These are phyloP conservation scores for Podarcis cretensis DNA, from an alignment of 2,113 vertebrate genomes.

Conservation along the genomic window DNA sequence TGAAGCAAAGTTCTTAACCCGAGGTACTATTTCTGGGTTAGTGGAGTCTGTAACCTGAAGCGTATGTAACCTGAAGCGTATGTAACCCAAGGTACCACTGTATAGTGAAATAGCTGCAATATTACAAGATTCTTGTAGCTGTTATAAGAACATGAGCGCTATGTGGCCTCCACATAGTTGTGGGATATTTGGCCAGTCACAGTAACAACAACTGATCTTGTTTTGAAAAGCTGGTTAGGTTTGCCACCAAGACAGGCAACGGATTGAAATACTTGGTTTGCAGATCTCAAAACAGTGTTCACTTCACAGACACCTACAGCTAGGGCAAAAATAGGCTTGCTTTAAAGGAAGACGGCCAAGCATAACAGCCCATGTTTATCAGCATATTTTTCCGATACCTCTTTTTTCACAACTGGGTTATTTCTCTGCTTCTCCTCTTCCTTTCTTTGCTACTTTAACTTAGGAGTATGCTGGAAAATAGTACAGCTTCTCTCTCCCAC, in stretches of 20 bases:
- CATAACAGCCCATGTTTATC: neutral
- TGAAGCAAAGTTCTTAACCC: too few relatives aligned
- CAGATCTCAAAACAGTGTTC: neutral
- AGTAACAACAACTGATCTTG: too few relatives aligned
- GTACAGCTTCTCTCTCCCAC: too few relatives aligned
- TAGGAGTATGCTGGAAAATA: too few relatives aligned
- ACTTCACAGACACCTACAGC: neutral
- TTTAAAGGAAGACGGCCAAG: neutral
- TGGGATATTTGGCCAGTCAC: neutral
- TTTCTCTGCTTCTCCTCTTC: neutral
- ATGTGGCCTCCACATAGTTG: neutral
- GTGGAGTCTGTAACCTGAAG: too few relatives aligned
- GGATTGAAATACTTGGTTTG: neutral
- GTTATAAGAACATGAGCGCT: neutral
- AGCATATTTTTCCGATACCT: neutral
- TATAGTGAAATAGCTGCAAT: too few relatives aligned
- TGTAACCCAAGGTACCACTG: too few relatives aligned
- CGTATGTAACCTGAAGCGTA: too few relatives aligned
- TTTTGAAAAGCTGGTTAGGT: neutral
- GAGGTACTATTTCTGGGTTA: too few relatives aligned
- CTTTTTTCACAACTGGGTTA: neutral
- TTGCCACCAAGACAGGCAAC: conserved; percentile 7
- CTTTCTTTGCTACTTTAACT: neutral
- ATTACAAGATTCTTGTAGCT: neutral
- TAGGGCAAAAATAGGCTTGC: neutral